Percentiles rank a stretch among this genome's conserved stretches.
Conservation (phyloP, 2,797 vertebrate genomes). For the Melanotaenia nigrans region DNA sequence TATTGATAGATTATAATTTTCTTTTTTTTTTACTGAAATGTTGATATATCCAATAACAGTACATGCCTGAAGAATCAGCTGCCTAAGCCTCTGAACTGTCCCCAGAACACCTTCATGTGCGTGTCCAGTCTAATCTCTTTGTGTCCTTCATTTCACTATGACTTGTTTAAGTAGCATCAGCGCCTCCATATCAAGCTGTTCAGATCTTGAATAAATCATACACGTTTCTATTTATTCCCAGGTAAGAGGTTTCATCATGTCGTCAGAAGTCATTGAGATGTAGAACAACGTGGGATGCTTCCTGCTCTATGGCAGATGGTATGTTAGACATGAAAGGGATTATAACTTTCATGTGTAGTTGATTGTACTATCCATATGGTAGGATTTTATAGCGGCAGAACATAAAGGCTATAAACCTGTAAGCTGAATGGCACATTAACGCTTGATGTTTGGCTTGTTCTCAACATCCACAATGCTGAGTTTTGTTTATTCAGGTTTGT, state of each 20-base stretch:
- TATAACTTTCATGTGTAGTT: slow-evolving; percentile 46
- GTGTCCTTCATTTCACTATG: slow-evolving; percentile 13
- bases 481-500: background rate
- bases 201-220: slow-evolving; percentile 9
- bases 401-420: slow-evolving; percentile 12
- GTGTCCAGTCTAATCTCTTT: slow-evolving; percentile 38
- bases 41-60: background rate
- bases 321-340: slow-evolving; percentile 52
- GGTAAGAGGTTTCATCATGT: background rate
- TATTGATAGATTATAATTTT: background rate
- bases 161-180: slow-evolving; percentile 13
- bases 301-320: slow-evolving; percentile 57
- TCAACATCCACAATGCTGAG: background rate
- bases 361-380: slow-evolving; percentile 40
- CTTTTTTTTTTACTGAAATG: background rate
- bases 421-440: slow-evolving; percentile 3
- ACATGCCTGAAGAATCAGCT: background rate
- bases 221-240: background rate
- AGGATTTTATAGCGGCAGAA: slow-evolving; percentile 24
- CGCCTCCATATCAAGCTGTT: slow-evolving; percentile 23
- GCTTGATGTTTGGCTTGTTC: background rate
- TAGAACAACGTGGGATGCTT: background rate
- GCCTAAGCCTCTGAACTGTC: background rate
- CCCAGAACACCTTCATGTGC: slow-evolving; percentile 20
- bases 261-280: background rate